Percentiles rank a stretch among this genome's conserved stretches.
Evolutionary conservation across 35 echinoderm and acorn worm species (phyloP).

Genomic region (Amphiura filiformis): DNA sequence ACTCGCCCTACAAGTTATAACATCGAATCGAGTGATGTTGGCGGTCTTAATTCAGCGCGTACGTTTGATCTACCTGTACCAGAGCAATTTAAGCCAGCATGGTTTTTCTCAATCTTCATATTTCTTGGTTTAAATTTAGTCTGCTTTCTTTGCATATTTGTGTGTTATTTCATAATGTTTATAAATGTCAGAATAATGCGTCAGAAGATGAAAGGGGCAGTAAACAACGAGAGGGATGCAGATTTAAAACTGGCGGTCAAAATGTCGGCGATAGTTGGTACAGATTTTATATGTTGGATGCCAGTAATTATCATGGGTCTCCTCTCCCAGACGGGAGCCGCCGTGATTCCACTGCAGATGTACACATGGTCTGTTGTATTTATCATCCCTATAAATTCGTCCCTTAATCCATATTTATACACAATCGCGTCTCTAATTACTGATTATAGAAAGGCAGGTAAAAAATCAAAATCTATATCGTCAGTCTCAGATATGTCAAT

Average conservation of each 20-base stretch:
- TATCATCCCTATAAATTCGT: conserved; percentile 78
- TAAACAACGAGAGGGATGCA: not conserved
- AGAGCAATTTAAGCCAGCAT: not conserved
- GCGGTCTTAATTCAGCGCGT: not conserved
- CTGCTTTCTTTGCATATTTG: conserved; percentile 39
- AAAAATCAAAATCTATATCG: too few species aligned
- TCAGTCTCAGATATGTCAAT: too few species aligned
- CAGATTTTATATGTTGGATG: conserved; percentile 77
- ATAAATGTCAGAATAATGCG: conserved; percentile 45
- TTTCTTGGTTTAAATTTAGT: conserved; percentile 60
- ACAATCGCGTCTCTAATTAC: conserved; percentile 20
- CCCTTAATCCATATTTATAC: conserved; percentile 72
- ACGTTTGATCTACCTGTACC: not conserved
- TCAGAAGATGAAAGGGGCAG: not conserved
- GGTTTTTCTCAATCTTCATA: conserved; percentile 54
- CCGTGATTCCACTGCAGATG: conserved; percentile 20
- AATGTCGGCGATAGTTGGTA: conserved; percentile 76
- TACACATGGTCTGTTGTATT: conserved; percentile 83
- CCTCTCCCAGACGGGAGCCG: conserved; percentile 32
- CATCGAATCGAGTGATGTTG: not conserved
- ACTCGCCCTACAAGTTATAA: conserved; percentile 23
- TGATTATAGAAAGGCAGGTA: not conserved
- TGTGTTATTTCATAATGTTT: conserved; percentile 62
- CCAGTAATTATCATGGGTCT: conserved; percentile 76
- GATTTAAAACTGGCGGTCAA: conserved; percentile 67